Conservation (phyloP, 2,113 vertebrate species). For the Pangasianodon hypophthalmus region DNA sequence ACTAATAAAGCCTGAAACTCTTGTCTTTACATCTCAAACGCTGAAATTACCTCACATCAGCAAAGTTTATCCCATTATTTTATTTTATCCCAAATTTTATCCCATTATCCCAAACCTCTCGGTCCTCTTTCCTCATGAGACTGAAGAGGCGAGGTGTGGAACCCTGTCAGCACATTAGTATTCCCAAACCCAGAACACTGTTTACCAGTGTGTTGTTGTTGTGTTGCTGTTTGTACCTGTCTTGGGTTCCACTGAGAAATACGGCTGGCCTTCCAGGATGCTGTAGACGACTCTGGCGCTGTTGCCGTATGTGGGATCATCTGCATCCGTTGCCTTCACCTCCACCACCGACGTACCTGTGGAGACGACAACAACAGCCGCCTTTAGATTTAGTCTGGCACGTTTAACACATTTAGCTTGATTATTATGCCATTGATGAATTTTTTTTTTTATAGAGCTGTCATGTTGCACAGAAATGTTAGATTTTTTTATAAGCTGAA, state of each 20-base stretch:
- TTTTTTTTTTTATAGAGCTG: not conserved
- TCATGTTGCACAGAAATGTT: too few species aligned
- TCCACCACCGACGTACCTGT: slow-evolving; percentile 59
- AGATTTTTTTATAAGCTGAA: too few species aligned
- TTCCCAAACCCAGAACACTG: not conserved
- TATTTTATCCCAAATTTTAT: not conserved
- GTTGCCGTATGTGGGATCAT: slow-evolving; percentile 60
- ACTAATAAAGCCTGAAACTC: not conserved
- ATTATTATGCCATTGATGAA: not conserved
- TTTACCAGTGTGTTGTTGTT: not conserved
- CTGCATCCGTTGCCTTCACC: slow-evolving; percentile 59
- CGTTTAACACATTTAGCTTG: not conserved
- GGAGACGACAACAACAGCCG: slow-evolving; percentile 5
- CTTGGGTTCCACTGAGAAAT: slow-evolving; percentile 59
- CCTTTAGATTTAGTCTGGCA: not conserved
- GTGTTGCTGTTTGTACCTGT: slow-evolving; percentile 45
- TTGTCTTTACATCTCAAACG: not conserved
- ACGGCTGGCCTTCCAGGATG: slow-evolving; percentile 57
- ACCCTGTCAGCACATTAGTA: not conserved
- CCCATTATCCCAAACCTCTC: not conserved
- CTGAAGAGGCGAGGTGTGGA: not conserved
- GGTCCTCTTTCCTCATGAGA: not conserved
- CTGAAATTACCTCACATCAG: not conserved
- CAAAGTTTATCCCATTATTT: not conserved
- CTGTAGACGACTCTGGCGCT: slow-evolving; percentile 60